These are phyloP conservation scores for Carassius auratus DNA, from an alignment of 2,113 vertebrate genomes.

Conservation along the genomic window DNA sequence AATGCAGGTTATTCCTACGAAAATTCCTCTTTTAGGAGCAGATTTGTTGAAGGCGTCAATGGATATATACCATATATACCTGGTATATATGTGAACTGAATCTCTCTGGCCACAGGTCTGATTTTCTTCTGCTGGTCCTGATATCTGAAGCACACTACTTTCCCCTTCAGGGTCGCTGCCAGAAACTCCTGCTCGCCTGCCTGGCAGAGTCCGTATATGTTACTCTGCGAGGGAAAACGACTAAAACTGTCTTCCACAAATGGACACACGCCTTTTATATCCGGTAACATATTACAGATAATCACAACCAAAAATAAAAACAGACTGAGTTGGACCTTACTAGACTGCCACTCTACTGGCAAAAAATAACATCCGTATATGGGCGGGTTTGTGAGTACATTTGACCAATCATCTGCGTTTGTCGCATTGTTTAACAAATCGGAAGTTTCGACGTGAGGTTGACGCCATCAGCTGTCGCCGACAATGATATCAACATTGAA, in stretches of 20 bases:
- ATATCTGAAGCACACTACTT: slow-evolving; percentile 87
- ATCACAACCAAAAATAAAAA: not conserved
- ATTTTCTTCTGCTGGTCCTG: slow-evolving; percentile 87
- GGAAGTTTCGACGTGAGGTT: not conserved
- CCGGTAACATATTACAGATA: slow-evolving; percentile 45
- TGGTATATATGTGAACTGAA: slow-evolving; percentile 94
- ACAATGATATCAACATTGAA: not conserved
- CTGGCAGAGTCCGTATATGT: slow-evolving; percentile 88
- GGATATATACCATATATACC: no score
- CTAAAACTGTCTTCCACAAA: slow-evolving; percentile 89
- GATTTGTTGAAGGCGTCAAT: slow-evolving; percentile 94
- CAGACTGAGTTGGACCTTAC: not conserved
- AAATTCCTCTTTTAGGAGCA: slow-evolving; percentile 85
- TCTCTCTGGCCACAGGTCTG: slow-evolving; percentile 86
- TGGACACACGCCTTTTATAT: slow-evolving; percentile 68
- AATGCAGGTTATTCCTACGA: slow-evolving; percentile 92
- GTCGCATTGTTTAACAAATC: slow-evolving; percentile 1
- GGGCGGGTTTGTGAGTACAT: not conserved
- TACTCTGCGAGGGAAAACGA: slow-evolving; percentile 89
- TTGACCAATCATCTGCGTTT: slow-evolving; percentile 15
- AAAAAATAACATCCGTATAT: slow-evolving; percentile 64
- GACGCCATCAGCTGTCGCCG: not conserved
- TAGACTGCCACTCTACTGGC: not conserved
- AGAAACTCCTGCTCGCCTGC: slow-evolving; percentile 83
- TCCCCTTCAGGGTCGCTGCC: slow-evolving; percentile 90